Percentiles rank a stretch among this genome's conserved stretches.
phyloP scores from a whole-genome alignment of 2,888 invertebrate genomes.

The Polydrusus cervinus region DNA sequence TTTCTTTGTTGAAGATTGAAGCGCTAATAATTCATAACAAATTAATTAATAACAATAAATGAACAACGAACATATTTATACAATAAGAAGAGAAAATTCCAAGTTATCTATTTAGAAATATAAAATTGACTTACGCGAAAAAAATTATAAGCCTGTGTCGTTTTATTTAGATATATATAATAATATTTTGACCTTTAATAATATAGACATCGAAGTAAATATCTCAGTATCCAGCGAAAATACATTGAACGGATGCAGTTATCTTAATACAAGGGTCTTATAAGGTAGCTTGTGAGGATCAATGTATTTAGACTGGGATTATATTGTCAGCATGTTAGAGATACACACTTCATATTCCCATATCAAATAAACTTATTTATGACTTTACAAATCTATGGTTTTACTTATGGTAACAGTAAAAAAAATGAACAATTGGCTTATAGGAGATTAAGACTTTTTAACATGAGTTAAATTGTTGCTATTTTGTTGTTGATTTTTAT shows the following conservation, averaged over 20 bases:
- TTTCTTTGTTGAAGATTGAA: no score
- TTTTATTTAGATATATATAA: no score
- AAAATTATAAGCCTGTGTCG: neutral
- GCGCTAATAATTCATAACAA: no score
- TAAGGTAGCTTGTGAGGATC: constrained; percentile 52
- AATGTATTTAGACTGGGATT: constrained; percentile 50
- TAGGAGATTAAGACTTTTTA: constrained; percentile 33
- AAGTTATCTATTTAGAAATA: no score
- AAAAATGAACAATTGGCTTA: constrained; percentile 49
- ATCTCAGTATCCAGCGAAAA: constrained; percentile 42
- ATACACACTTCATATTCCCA: constrained; percentile 41
- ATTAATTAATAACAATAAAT: no score
- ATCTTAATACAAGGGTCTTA: constrained; percentile 52
- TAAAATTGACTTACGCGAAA: no score
- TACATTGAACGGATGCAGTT: constrained; percentile 47
- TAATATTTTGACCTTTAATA: neutral
- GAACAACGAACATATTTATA: no score
- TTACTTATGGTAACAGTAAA: constrained; percentile 47
- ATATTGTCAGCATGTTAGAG: constrained; percentile 52
- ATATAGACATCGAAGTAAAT: constrained; percentile 41
- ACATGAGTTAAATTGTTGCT: constrained; percentile 34
- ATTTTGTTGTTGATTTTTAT: neutral
- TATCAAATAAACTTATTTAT: constrained; percentile 52
- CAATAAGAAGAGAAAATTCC: no score
- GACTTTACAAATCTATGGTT: constrained; percentile 51